Evolutionary conservation across 2,888 invertebrate species (phyloP).

Genomic region (Acholoe squamosa): DNA sequence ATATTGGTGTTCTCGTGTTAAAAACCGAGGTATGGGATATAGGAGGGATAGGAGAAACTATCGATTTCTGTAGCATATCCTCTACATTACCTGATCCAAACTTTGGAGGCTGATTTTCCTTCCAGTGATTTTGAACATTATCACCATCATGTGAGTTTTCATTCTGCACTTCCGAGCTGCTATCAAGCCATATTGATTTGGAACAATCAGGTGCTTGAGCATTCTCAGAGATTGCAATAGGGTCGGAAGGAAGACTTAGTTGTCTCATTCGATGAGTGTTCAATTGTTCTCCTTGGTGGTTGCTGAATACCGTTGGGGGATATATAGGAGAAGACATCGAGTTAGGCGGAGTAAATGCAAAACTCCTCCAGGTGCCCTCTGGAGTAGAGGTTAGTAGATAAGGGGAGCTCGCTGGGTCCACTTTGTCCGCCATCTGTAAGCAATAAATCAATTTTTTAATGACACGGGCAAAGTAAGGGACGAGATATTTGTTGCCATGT

Average conservation of each 20-base stretch:
- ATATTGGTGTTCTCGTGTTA: no score
- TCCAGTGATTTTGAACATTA: no score
- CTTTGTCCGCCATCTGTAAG: conserved; percentile 14
- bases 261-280: background rate
- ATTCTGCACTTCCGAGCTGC: no score
- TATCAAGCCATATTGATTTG: background rate
- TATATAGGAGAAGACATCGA: background rate
- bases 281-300: background rate
- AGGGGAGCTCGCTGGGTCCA: background rate
- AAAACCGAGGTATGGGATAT: no score
- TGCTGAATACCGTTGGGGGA: background rate
- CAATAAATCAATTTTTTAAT: no score
- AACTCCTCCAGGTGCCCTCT: background rate
- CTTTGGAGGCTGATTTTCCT: no score
- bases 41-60: no score
- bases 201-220: background rate
- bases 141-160: no score
- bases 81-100: no score
- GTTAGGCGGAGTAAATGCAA: background rate
- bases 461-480: no score
- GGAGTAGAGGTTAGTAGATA: background rate
- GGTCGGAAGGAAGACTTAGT: background rate
- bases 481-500: no score
- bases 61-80: no score
- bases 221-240: background rate